Evolutionary conservation across 1,140 invertebrate species (phyloP).

Genomic region (Zaprionus vittiger): DNA sequence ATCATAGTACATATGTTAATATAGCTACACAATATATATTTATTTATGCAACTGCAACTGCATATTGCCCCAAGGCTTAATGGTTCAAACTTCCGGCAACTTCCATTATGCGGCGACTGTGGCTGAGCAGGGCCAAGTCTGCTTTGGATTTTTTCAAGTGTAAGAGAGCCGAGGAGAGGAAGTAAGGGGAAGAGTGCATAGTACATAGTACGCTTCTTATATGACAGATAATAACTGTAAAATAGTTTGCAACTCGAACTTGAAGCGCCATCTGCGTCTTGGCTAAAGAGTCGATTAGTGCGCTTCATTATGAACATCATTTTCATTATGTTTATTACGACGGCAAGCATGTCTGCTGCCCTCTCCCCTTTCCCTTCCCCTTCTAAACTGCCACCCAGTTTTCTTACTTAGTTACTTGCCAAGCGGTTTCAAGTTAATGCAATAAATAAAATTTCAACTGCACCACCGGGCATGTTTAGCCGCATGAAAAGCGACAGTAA

Average conservation of each 20-base stretch:
- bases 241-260: conserved; percentile 48
- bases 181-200: neutral
- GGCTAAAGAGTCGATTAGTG: conserved; percentile 65
- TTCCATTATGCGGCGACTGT: conserved; percentile 29
- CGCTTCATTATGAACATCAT: conserved; percentile 76
- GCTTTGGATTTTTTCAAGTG: conserved; percentile 37
- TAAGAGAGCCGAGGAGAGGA: neutral
- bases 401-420: conserved; percentile 5
- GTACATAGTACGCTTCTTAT: conserved; percentile 9
- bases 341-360: conserved; percentile 6
- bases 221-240: conserved; percentile 6
- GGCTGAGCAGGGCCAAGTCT: conserved; percentile 4
- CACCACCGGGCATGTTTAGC: conserved; percentile 78
- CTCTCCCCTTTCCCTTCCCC: neutral
- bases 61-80: conserved; percentile 53
- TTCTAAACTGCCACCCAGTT: neutral
- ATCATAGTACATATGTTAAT: neutral
- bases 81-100: conserved; percentile 55
- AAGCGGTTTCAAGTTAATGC: conserved; percentile 75
- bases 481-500: conserved; percentile 80
- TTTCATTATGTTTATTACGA: conserved; percentile 78
- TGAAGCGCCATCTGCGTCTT: conserved; percentile 47
- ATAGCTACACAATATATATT: conserved; percentile 26
- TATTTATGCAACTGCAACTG: conserved; percentile 50
- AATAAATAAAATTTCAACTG: conserved; percentile 82